Evolutionary conservation across 2,113 vertebrate species (phyloP).

Genomic region (Epinephelus moara): DNA sequence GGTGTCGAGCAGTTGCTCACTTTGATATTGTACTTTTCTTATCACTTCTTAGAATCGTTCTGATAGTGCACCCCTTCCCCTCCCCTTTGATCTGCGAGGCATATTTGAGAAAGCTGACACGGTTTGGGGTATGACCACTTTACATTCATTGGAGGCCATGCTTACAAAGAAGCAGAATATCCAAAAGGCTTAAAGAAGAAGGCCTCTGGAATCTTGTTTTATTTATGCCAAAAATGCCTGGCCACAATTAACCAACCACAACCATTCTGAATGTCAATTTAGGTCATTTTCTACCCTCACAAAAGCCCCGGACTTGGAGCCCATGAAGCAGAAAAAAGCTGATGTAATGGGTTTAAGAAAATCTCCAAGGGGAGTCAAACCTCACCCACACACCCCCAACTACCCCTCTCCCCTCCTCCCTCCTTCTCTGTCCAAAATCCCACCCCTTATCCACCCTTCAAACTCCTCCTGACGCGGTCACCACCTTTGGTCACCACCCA

Average conservation of each 20-base stretch:
- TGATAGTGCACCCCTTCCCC: neutral
- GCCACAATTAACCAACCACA: conserved; percentile 73
- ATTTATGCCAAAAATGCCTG: conserved; percentile 70
- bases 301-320: conserved; percentile 79
- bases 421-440: conserved; percentile 43
- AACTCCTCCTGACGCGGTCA: conserved; percentile 43
- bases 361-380: conserved; percentile 81
- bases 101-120: conserved; percentile 1
- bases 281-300: conserved; percentile 84
- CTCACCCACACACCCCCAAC: conserved; percentile 48
- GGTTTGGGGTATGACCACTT: conserved; percentile 31
- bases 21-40: conserved; percentile 24
- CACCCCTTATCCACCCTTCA: conserved; percentile 25
- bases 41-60: conserved; percentile 5
- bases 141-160: conserved; percentile 22
- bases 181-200: conserved; percentile 37
- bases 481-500: conserved; percentile 48
- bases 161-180: conserved; percentile 33
- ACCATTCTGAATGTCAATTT: conserved; percentile 79
- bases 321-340: conserved; percentile 83
- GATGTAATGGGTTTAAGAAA: conserved; percentile 87
- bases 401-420: conserved; percentile 12
- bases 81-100: conserved; percentile 7
- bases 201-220: conserved; percentile 69
- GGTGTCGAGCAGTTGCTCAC: conserved; percentile 28